Conservation (phyloP, 2,113 vertebrate species). For the Crotalus helleri region DNA sequence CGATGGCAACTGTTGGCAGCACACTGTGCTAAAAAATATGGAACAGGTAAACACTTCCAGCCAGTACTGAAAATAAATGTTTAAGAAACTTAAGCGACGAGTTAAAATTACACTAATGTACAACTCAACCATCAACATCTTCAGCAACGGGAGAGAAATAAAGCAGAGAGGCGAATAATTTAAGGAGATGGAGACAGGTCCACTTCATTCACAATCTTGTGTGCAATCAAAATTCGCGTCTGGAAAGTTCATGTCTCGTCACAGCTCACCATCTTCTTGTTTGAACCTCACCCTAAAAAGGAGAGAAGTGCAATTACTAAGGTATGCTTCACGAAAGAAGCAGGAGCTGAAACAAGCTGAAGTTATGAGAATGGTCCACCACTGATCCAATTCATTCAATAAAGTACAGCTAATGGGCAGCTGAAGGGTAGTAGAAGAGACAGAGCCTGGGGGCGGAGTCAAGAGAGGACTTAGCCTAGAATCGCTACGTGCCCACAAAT, state of each 20-base stretch:
- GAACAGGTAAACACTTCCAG: conserved; percentile 85
- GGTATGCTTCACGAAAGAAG: conserved; percentile 8
- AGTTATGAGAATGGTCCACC: background rate
- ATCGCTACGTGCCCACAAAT: background rate
- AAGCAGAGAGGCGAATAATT: conserved; percentile 78
- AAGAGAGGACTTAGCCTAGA: background rate
- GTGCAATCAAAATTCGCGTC: conserved; percentile 69
- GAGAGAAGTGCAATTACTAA: conserved; percentile 27
- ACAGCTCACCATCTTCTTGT: conserved; percentile 65
- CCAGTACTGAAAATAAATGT: conserved; percentile 85
- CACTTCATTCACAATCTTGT: conserved; percentile 74
- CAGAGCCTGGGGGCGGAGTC: background rate
- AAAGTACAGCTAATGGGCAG: background rate
- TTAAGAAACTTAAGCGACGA: conserved; percentile 77
- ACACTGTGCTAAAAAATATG: conserved; percentile 85
- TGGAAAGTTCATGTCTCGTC: conserved; percentile 75
- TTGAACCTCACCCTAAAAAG: conserved; percentile 63
- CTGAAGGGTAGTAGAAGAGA: background rate
- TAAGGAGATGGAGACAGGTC: conserved; percentile 76
- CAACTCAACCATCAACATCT: conserved; percentile 75
- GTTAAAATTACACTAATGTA: conserved; percentile 83
- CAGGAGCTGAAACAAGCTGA: background rate
- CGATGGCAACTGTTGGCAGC: conserved; percentile 77
- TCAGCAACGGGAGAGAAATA: conserved; percentile 65
- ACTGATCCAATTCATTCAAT: background rate